These are phyloP conservation scores for Cartodere bifasciata DNA, from an alignment of 2,888 invertebrate genomes.

Conservation along the genomic window DNA sequence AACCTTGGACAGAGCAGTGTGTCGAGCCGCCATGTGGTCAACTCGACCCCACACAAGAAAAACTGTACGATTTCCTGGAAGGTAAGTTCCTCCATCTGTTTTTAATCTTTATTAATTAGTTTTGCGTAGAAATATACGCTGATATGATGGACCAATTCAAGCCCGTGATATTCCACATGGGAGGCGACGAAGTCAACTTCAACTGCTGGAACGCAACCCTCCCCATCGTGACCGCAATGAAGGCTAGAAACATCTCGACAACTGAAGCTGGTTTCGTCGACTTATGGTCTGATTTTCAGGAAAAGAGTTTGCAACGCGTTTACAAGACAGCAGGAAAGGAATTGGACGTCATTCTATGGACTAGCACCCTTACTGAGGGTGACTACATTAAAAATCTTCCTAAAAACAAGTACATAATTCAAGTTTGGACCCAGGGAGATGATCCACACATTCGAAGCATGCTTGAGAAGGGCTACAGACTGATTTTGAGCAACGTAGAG, in stretches of 20 bases:
- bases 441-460: conserved; percentile 55
- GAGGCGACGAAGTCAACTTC: conserved; percentile 73
- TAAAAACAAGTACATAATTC: conserved; percentile 66
- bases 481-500: conserved; percentile 80
- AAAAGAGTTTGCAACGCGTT: conserved; percentile 45
- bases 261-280: conserved; percentile 44
- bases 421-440: conserved; percentile 62
- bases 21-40: conserved; percentile 82
- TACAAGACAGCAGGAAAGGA: conserved; percentile 40
- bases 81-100: conserved; percentile 21
- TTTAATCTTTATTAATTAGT: conserved; percentile 25
- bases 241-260: conserved; percentile 44
- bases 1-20: conserved; percentile 58
- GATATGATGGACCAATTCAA: conserved; percentile 62
- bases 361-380: conserved; percentile 61
- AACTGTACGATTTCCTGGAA: conserved; percentile 51
- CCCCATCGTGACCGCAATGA: conserved; percentile 57
- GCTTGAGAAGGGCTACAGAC: conserved; percentile 54
- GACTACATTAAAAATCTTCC: conserved; percentile 51
- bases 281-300: conserved; percentile 66
- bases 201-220: conserved; percentile 68
- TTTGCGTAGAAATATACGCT: conserved; percentile 48
- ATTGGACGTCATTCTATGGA: conserved; percentile 64
- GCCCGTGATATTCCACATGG: conserved; percentile 70
- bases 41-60: conserved; percentile 59